Percentiles rank a stretch among this genome's conserved stretches.
These are phyloP conservation scores for Andrena cerasifolii DNA, from an alignment of 1,140 invertebrate species.

Conservation along the genomic window DNA sequence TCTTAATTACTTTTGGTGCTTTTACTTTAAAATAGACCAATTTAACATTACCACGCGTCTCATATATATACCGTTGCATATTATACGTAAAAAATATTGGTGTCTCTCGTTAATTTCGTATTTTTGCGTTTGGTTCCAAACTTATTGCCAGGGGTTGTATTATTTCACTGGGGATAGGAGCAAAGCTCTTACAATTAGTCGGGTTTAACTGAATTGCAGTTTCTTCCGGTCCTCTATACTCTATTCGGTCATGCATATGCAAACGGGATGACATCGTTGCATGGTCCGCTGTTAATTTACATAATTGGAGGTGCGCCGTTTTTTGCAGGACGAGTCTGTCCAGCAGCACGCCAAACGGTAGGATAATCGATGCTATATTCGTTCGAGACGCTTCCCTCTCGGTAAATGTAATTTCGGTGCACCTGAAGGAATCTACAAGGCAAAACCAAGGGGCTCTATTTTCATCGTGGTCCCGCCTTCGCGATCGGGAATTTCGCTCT, in stretches of 20 bases:
- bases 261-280: constrained; percentile 42
- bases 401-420: constrained; percentile 47
- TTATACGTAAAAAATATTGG: too few relatives aligned
- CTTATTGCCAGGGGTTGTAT: too few relatives aligned
- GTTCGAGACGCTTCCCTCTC: constrained; percentile 2
- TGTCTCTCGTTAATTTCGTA: too few relatives aligned
- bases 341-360: neutral
- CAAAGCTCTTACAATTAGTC: too few relatives aligned
- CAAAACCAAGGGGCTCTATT: constrained; percentile 30
- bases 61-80: too few relatives aligned
- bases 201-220: neutral
- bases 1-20: too few relatives aligned
- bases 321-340: constrained; percentile 4
- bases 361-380: constrained; percentile 39
- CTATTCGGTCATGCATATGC: constrained; percentile 17
- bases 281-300: constrained; percentile 37
- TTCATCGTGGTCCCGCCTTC: constrained; percentile 23
- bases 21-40: too few relatives aligned
- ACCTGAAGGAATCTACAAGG: constrained; percentile 45
- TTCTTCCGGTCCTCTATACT: neutral
- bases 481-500: constrained; percentile 6
- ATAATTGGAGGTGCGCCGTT: constrained; percentile 53
- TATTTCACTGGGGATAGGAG: too few relatives aligned
- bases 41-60: too few relatives aligned
- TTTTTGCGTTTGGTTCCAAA: too few relatives aligned